phyloP scores from a whole-genome alignment of 1,140 invertebrate genomes.

The Sarcophaga bullata region DNA sequence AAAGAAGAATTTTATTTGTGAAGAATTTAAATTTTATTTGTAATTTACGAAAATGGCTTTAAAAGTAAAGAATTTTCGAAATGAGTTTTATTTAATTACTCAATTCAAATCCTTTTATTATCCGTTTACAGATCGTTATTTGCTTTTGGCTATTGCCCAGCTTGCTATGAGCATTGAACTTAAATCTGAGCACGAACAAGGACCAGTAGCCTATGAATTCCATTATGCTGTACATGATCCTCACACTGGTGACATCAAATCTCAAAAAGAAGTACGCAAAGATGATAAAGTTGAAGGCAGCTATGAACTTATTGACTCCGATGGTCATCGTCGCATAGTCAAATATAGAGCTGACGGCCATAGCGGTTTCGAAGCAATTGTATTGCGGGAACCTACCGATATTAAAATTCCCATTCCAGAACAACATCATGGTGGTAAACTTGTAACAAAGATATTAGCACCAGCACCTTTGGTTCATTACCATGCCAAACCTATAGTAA shows the following conservation, averaged over 20 bases:
- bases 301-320: constrained; percentile 72
- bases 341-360: constrained; percentile 79
- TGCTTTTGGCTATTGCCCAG: constrained; percentile 40
- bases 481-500: not conserved
- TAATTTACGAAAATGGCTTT: constrained; percentile 25
- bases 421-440: constrained; percentile 44
- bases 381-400: constrained; percentile 69
- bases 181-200: constrained; percentile 50
- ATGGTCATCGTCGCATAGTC: constrained; percentile 76
- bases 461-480: constrained; percentile 24
- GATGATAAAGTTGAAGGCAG: constrained; percentile 71
- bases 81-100: not conserved
- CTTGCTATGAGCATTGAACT: constrained; percentile 38
- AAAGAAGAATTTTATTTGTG: not conserved
- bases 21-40: constrained; percentile 7
- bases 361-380: constrained; percentile 76
- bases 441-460: constrained; percentile 19
- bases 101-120: not conserved
- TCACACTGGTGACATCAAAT: constrained; percentile 71
- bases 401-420: constrained; percentile 66
- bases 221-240: constrained; percentile 69
- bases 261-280: constrained; percentile 71
- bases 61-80: constrained; percentile 28
- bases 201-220: constrained; percentile 68
- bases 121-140: constrained; percentile 32